Evolutionary conservation across 2,113 vertebrate species (phyloP), one percentile per base, ranked within the genome.

Genomic region (Jaculus jaculus): DNA sequence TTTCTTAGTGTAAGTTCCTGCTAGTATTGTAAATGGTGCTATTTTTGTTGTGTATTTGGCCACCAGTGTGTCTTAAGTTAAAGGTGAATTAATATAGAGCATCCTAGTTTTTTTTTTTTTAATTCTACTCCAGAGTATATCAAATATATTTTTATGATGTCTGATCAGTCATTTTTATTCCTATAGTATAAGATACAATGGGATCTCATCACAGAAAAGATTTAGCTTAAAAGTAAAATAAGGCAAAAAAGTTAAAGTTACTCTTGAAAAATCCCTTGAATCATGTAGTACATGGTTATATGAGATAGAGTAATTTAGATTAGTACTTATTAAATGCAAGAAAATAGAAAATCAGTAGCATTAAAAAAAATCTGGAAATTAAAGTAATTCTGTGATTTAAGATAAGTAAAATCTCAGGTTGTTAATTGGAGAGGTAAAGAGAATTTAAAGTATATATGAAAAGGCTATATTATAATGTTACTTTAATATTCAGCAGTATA

Each of bases 121-220:
- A 63, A 24, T 65, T 65, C 23, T 65, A 26, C 24, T 65, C 63
- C 54, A 54, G 54, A 54, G 10, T 65, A 26, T 65, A 65, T 4
- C 8, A 68, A 91, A 88, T 6, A 69, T 75, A 18, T 77, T 81
- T 84, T 84, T 26, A 92, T 72, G 88, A 89, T 66, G 12, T 84
- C 74, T 81, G 91, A 69, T 80, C 24, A 54, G 6, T 91, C 11
- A 68, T 83, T 91, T 89, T 92, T 37, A 65, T 88, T 93, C 30
- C 51, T 68, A 51, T 61, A 66, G 18, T 69, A 9, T 71, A 91
- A 69, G 61, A 47, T 84, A 63, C 26, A 93, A 66, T 81, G 54
- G 21, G 93, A 75, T 84, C 34, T 88, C 34, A 94, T 18, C 37
- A 84, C n/a, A 74, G n/a, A 69, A 94, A 88, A 91, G 20, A 80